Percentiles rank a stretch among this genome's conserved stretches.
phyloP scores from a whole-genome alignment of 1,140 invertebrate genomes.

The Cydia amplana region DNA sequence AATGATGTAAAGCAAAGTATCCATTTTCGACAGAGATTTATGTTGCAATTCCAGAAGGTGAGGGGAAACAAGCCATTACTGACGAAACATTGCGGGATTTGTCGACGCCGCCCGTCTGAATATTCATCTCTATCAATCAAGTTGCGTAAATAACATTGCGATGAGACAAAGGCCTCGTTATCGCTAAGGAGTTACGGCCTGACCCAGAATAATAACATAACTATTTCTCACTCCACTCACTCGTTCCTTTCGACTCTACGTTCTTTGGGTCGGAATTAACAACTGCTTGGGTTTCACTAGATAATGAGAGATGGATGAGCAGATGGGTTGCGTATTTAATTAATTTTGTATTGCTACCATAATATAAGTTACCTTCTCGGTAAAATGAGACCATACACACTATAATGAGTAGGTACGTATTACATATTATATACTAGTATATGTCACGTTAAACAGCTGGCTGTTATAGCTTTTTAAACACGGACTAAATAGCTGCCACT shows the following conservation, averaged over 20 bases:
- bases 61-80: slow-evolving; percentile 49
- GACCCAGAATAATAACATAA: slow-evolving; percentile 44
- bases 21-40: slow-evolving; percentile 58
- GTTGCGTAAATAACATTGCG: slow-evolving; percentile 52
- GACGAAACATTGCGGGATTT: slow-evolving; percentile 53
- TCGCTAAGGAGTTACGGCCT: slow-evolving; percentile 49
- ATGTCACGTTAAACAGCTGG: too few relatives aligned
- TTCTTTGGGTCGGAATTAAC: slow-evolving; percentile 20
- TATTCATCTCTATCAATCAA: slow-evolving; percentile 65
- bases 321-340: neutral
- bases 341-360: neutral
- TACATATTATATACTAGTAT: too few relatives aligned
- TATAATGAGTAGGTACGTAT: neutral
- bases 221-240: slow-evolving; percentile 36
- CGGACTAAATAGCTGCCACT: too few relatives aligned
- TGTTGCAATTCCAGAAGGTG: slow-evolving; percentile 59
- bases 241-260: slow-evolving; percentile 1
- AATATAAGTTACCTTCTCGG: neutral
- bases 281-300: slow-evolving; percentile 15
- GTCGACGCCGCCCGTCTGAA: slow-evolving; percentile 53
- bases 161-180: slow-evolving; percentile 54
- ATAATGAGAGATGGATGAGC: neutral
- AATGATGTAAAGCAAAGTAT: slow-evolving; percentile 51
- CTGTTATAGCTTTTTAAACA: too few relatives aligned
- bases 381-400: neutral